Percentiles rank a stretch among this genome's conserved stretches.
These are phyloP conservation scores for Aleiodes alternator DNA, from an alignment of 2,888 invertebrate species.

Conservation along the genomic window DNA sequence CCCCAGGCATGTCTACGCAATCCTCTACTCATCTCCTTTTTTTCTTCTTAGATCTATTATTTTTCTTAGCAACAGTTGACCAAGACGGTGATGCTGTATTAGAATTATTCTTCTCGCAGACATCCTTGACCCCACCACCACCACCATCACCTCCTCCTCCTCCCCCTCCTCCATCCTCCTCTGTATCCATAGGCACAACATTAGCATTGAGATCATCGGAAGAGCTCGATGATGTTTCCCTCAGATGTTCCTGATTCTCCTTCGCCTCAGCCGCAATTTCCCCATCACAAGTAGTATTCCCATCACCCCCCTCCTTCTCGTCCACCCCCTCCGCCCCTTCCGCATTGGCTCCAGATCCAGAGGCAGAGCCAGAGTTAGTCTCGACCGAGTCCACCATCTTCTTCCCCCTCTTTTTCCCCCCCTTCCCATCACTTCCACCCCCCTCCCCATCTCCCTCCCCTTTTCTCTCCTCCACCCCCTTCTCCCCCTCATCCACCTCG, in stretches of 20 bases:
- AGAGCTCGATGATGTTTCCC: constrained; percentile 65
- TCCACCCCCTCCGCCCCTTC: constrained; percentile 5
- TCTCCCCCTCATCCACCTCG: constrained; percentile 38
- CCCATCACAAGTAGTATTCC: too few species aligned
- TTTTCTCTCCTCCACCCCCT: constrained; percentile 5
- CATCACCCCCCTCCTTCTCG: constrained; percentile 53
- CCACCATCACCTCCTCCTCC: constrained; percentile 46
- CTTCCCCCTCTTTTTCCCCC: constrained; percentile 23
- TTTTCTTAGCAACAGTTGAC: constrained; percentile 63
- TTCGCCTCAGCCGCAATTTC: too few species aligned
- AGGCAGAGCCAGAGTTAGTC: constrained; percentile 7
- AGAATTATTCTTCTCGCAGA: constrained; percentile 49
- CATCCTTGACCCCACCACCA: constrained; percentile 51
- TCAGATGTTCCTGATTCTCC: constrained; percentile 58
- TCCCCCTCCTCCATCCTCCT: constrained; percentile 56
- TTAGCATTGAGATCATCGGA: constrained; percentile 68
- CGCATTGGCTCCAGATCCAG: not conserved
- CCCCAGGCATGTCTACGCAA: constrained; percentile 74
- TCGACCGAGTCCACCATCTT: not conserved
- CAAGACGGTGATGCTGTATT: constrained; percentile 51
- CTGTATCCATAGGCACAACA: constrained; percentile 59
- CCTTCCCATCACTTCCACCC: not conserved
- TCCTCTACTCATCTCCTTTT: constrained; percentile 75
- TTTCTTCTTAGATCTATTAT: constrained; percentile 71
- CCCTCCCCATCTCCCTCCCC: not conserved